Conservation (phyloP, 2,888 invertebrate species). For the Steinernema scapterisci region DNA sequence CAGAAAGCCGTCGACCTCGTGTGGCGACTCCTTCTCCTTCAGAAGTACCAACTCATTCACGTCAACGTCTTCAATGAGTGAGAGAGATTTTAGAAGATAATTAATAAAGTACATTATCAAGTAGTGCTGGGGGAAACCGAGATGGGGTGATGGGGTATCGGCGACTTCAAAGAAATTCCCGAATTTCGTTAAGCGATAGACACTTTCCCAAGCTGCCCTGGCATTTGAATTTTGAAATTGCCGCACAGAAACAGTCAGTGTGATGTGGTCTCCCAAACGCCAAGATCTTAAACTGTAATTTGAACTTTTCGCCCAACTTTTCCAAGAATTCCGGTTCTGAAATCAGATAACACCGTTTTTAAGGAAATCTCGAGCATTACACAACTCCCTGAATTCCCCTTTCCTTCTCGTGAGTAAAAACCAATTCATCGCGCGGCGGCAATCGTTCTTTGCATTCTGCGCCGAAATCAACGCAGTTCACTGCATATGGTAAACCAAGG, state of each 20-base stretch:
- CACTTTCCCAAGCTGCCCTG: no score
- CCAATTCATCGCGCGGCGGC: neutral
- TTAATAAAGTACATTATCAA: no score
- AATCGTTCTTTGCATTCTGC: conserved; percentile 5
- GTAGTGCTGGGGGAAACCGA: no score
- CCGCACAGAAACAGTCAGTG: neutral
- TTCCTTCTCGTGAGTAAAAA: neutral
- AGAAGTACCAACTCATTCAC: conserved; percentile 22
- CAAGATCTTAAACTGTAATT: neutral
- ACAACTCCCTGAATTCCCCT: neutral
- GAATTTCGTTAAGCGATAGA: no score
- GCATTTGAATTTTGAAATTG: no score
- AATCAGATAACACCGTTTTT: neutral
- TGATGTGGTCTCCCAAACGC: neutral
- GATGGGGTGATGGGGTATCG: no score
- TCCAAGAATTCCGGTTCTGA: neutral
- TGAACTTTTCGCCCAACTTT: neutral
- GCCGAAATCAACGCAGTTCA: conserved; percentile 12
- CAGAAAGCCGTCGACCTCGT: conserved; percentile 21
- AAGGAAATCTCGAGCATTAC: neutral
- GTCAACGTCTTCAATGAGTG: conserved; percentile 19
- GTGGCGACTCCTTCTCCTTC: conserved; percentile 10
- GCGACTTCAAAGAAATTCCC: no score
- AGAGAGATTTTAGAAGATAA: neutral
- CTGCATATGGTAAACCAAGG: conserved; percentile 3